phyloP scores from a whole-genome alignment of 2,888 invertebrate genomes.

The Drosophila vallismaia region DNA sequence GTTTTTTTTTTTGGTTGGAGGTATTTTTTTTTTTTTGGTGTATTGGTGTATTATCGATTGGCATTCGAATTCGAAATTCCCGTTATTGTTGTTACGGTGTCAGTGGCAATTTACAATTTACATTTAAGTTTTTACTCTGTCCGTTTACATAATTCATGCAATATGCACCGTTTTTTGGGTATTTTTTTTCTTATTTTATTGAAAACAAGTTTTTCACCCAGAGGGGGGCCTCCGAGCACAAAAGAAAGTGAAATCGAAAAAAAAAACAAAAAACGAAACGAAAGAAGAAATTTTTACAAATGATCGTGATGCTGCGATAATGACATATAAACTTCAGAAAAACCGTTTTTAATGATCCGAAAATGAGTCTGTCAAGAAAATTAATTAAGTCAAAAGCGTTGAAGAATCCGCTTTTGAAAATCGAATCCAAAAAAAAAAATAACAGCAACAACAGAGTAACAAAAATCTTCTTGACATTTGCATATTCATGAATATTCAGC shows the following conservation, averaged over 20 bases:
- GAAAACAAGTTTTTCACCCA: slow-evolving; percentile 3
- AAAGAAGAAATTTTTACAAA: slow-evolving; percentile 49
- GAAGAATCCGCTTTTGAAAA: slow-evolving; percentile 22
- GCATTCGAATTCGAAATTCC: slow-evolving; percentile 25
- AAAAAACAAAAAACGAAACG: no score
- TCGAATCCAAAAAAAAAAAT: slow-evolving; percentile 6
- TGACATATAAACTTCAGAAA: slow-evolving; percentile 8
- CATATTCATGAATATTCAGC: slow-evolving; percentile 41
- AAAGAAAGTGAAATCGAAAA: slow-evolving; percentile 68
- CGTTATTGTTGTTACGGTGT: slow-evolving; percentile 40
- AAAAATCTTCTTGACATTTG: slow-evolving; percentile 29
- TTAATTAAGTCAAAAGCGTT: slow-evolving; percentile 24
- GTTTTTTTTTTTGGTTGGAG: background rate
- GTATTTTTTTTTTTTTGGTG: background rate
- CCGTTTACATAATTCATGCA: slow-evolving; percentile 69
- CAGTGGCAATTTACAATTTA: slow-evolving; percentile 44
- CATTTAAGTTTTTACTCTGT: slow-evolving; percentile 39
- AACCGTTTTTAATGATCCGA: background rate
- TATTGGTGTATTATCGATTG: slow-evolving; percentile 14
- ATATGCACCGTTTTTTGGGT: slow-evolving; percentile 47
- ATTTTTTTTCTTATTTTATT: background rate
- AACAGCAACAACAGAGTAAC: slow-evolving; percentile 11
- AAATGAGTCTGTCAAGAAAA: background rate
- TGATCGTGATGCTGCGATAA: slow-evolving; percentile 12
- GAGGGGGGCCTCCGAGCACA: slow-evolving; percentile 12